Evolutionary conservation across 2,113 vertebrate species (phyloP).

Genomic region (Anarhynchus alexandrinus): DNA sequence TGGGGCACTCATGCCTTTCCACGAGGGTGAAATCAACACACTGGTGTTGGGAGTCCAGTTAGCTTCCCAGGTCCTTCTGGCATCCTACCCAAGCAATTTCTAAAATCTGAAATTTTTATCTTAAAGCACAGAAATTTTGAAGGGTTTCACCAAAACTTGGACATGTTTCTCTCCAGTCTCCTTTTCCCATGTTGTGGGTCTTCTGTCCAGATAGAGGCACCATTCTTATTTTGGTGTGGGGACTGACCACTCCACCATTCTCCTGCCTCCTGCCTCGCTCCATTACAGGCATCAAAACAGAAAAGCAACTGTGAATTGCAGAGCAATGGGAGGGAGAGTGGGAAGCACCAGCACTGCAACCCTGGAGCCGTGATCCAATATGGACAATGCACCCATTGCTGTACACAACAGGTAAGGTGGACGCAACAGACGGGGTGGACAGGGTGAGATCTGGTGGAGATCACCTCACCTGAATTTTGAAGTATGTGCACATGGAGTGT

Average conservation of each 20-base stretch:
- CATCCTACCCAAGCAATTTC: not conserved
- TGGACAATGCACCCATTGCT: not conserved
- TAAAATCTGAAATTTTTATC: not conserved
- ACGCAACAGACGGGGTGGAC: not conserved
- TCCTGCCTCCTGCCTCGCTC: not conserved
- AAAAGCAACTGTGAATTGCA: not conserved
- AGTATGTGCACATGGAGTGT: fast-evolving
- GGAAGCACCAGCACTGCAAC: not conserved
- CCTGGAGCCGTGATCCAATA: not conserved
- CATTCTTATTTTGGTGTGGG: not conserved
- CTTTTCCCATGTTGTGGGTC: not conserved
- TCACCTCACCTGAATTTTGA: not conserved
- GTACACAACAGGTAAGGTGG: too few relatives aligned
- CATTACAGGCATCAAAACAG: not conserved
- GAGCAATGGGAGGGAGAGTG: not conserved
- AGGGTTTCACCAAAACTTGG: not conserved
- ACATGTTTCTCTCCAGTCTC: not conserved
- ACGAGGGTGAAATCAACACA: fast-evolving
- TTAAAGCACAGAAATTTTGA: not conserved
- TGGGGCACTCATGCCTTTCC: not conserved
- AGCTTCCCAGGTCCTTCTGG: not conserved
- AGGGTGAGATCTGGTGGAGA: not conserved
- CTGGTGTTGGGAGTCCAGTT: not conserved
- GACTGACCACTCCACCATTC: too few relatives aligned
- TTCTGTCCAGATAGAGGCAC: not conserved